Evolutionary conservation across 2,888 invertebrate genomes (phyloP), one percentile per base, ranked within the genome.

Genomic region (Adelphocoris suturalis): DNA sequence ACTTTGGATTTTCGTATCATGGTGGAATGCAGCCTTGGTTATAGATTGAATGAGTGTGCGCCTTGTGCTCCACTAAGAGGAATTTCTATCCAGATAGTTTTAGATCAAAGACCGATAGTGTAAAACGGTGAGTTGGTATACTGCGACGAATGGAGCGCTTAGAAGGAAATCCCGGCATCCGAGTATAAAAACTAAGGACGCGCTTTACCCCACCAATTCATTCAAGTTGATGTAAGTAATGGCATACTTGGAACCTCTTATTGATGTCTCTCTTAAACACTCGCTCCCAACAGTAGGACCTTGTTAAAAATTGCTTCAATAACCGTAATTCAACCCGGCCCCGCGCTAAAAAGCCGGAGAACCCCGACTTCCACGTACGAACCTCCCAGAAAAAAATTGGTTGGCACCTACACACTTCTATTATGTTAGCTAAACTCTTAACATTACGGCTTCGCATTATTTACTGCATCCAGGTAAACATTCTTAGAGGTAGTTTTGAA

Each of bases 211-310:
- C 37, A 37, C 81, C 47, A 48, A 84, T 84, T 84, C 28, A 55
- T 84, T 48, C 82, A 82, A 82, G 14, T 23, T 55, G 84, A 84
- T 84, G 84, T 84, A 84, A 84, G 52, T 84, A 55, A 84, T 84
- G 84, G 84, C 84, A 52, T 84, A 84, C 84, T 84, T 55, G 84
- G 84, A 52, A 52, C n/a, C 84, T 52, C 55, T 84, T 84, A 84
- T 84, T 84, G 84, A 55, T 52, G 84, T 84, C 84, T 52, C 57
- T 57, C 55, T 82, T 82, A 82, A 52, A 47, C 82, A 23, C 16
- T 57, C 5, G 27, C 84, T 11, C 37, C 52, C 23, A 84, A 14
- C 57, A 27, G 52, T 7, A 23, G 84, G 84, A 14, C n/a, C 55
- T 47, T 52, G n/a, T 84, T 23, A 84, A 55, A 84, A 84, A 84